Evolutionary conservation across 1,140 invertebrate genomes (phyloP), one percentile per base, ranked within the genome.

Genomic region (Zaprionus lachaisei): DNA sequence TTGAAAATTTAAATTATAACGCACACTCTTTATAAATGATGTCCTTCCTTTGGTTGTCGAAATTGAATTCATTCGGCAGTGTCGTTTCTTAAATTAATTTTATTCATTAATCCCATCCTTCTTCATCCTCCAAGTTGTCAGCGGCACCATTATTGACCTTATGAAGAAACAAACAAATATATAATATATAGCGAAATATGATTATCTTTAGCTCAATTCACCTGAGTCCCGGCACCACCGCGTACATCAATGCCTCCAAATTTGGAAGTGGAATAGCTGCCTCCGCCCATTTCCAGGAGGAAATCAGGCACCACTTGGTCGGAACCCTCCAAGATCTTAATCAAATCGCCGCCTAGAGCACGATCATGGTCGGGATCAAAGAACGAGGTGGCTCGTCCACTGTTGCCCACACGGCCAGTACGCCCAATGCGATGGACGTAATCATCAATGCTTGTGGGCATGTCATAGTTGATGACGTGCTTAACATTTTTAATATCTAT

Each of bases 371-470:
- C 94, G 0, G 94, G 81, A 92, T 97, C 96, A 91, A 94, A 99
- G 93, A 99, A 99, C 9, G 96, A 98, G 0, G 97, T 97, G 0
- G 98, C 97, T 83, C 95, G 96, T 5, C 98, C 98, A 47, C 96
- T 93, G 93, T 99, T 98, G 0, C 98, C 98, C 22, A 99, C 96
- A 47, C 98, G 95, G 2, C 98, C 98, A 17, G 98, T 99, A 82
- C 98, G 94, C 1, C 98, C 98, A 87, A 99, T 99, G 54, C 98
- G 94, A 93, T 99, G 98, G 5, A 99, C 97, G 91, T 99, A 99
- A 69, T 98, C 97, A 72, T 98, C 97, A 69, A 99, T 97, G 26
- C 94, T 94, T 2, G 31, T 79, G 0, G 98, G 98, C 75, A 99
- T 89, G 92, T 99, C 98, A 89, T 96, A 99, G 92, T 99, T 99